These are phyloP conservation scores for Aurelia aurita DNA, from an alignment of 30 jellyfish, hydroid and myxozoan species.

Conservation along the genomic window DNA sequence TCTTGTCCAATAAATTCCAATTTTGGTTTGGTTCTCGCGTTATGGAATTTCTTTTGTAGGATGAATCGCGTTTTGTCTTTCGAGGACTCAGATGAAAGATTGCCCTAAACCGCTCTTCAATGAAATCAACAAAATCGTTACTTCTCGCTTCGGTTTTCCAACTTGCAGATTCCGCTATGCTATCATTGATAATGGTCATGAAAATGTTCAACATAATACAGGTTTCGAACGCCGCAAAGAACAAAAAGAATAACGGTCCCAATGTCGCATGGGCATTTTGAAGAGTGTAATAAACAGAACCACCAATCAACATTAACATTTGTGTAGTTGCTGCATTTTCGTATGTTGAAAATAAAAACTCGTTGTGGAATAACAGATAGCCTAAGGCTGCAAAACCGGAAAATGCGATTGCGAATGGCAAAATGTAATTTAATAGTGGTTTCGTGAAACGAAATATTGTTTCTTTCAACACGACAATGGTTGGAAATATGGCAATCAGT, in stretches of 20 bases:
- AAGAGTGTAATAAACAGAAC: slow-evolving; percentile 41
- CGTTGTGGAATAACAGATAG: slow-evolving; percentile 30
- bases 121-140: slow-evolving; percentile 32
- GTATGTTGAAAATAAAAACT: slow-evolving; percentile 46
- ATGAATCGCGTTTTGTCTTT: neutral
- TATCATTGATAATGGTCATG: slow-evolving; percentile 67
- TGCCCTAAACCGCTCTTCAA: slow-evolving; percentile 38
- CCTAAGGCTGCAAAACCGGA: slow-evolving; percentile 55
- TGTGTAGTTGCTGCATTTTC: slow-evolving; percentile 44
- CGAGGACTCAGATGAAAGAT: slow-evolving; percentile 18
- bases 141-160: slow-evolving; percentile 50
- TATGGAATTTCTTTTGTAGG: neutral
- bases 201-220: slow-evolving; percentile 56
- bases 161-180: slow-evolving; percentile 40
- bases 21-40: neutral
- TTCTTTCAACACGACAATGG: slow-evolving; percentile 16
- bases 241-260: slow-evolving; percentile 62
- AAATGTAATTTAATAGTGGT: slow-evolving; percentile 47
- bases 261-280: slow-evolving; percentile 37
- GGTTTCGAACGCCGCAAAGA: slow-evolving; percentile 58
- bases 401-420: slow-evolving; percentile 51
- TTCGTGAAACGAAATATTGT: slow-evolving; percentile 25
- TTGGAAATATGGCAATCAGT: slow-evolving; percentile 42
- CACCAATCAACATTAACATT: slow-evolving; percentile 68
- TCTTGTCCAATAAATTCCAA: neutral